Base-by-base conservation (phyloP, 2,888 invertebrate species). In the Drosophila borealis region DNA sequence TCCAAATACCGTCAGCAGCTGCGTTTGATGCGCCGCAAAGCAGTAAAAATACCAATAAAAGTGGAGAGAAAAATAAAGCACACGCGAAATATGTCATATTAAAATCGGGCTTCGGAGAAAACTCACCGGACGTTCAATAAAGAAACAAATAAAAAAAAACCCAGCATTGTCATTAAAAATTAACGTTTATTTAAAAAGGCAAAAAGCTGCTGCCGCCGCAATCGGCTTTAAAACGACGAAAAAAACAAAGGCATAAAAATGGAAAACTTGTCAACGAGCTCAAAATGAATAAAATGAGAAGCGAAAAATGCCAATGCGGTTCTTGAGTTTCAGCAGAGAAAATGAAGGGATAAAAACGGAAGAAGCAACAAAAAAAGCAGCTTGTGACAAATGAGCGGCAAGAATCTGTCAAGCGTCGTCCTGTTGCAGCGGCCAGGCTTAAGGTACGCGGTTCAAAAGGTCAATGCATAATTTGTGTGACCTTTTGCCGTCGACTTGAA, bases 111-210 rank as follows among this genome's bases (percentile, higher is more conserved):
- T 57, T 57, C 29, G 34, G 53, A 8, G 17, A 48, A 36, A 66
- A 53, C n/a, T 25, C 63, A 42, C 75, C 72, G 78, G 72, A 72
- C 67, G 63, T 68, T 79, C 71, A 67, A 73, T 79, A 70, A 72
- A 66, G 67, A 78, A 80, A 63, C 42, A 25, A 25, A 25, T 1
- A 25, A 25, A 25, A 25, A 25, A 25, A 29, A 29, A 29, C 8
- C 8, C 2, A 53, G 66, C 54, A 53, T 56, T 53, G 51, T 64
- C 84, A 81, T 84, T 81, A 81, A 73, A 84, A 78, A 81, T 81
- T 78, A 81, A 81, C 70, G 73, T 73, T 81, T 72, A 78, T 78
- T 84, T 84, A 75, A 84, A 84, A 81, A 78, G 68, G 72, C 70
- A 71, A 46, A 66, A 74, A 54, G 69, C 48, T 51, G 53, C n/a